phyloP scores from a whole-genome alignment of 2,888 invertebrate species.

The Linnaemya vulpina region DNA sequence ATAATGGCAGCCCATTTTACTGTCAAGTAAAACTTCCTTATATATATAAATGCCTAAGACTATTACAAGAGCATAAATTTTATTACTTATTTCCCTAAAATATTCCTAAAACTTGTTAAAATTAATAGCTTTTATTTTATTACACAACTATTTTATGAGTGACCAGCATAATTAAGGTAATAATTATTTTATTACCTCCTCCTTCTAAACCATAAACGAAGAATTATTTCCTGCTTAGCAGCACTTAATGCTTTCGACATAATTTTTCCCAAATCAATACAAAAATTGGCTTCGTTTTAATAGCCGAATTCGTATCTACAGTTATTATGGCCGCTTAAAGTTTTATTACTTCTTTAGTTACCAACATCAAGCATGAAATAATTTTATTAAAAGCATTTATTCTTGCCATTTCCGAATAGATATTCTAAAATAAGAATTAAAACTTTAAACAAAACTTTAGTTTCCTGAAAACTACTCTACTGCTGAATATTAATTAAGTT shows the following conservation, averaged over 20 bases:
- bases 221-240: slow-evolving; percentile 36
- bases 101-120: slow-evolving; percentile 19
- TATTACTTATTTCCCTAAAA: slow-evolving; percentile 10
- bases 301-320: slow-evolving; percentile 38
- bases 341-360: slow-evolving; percentile 29
- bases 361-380: background rate
- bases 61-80: background rate
- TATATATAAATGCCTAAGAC: background rate
- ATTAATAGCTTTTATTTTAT: slow-evolving; percentile 4
- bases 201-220: slow-evolving; percentile 19
- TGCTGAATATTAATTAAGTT: slow-evolving; percentile 40
- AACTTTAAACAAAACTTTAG: slow-evolving; percentile 18
- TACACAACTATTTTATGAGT: slow-evolving; percentile 22
- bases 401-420: background rate
- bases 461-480: slow-evolving; percentile 1
- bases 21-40: background rate
- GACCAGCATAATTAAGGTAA: slow-evolving; percentile 27
- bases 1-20: background rate
- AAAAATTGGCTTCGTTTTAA: slow-evolving; percentile 25
- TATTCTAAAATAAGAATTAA: background rate
- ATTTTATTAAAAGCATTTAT: slow-evolving; percentile 3
- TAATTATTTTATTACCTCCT: slow-evolving; percentile 57
- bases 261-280: slow-evolving; percentile 15
- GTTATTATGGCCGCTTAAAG: slow-evolving; percentile 30
- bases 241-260: background rate